Base-by-base conservation (phyloP, 2,888 invertebrate species). In the Drosophila mimetica region DNA sequence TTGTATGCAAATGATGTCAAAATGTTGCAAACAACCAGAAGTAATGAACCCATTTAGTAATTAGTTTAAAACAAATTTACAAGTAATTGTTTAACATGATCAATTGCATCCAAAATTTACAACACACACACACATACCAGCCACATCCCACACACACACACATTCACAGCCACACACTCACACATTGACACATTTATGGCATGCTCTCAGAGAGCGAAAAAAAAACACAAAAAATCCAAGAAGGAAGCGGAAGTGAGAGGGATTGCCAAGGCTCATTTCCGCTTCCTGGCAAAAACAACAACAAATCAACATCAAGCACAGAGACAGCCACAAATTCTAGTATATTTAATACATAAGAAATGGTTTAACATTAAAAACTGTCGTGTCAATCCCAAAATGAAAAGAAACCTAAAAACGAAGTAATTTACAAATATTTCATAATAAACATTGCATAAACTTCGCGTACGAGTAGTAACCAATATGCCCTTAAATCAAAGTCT, bases 1-100 rank as follows among this genome's bases (percentile, higher is more conserved):
- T 81, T 86, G 86, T 82, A 76, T 81, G 87, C 87, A 84, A 84
- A 82, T 80, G 88, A 87, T 87, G 83, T 83, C 88, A 83, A 83
- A 83, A 87, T 87, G 83, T 83, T 87, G 86, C 83, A 83, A 83
- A 87, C 86, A 83, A 79, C 52, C 80, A 77, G 76, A 79, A 54
- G 48, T 72, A 54, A 72, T 46, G 67, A 42, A 52, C 86, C 86
- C 86, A 79, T 82, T 87, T 84, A 84, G 83, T 82, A 83, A 84
- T 88, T 84, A 84, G 86, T 88, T 88, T 88, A 84, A 84, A 86
- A 79, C 77, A 84, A 84, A 86, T 83, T 83, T 83, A 83, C 86
- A 88, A 77, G 66, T 82, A 86, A 82, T 86, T 82, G 85, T 82
- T 86, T 86, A 76, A 76, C 75, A 72, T 66, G 70, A 80, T 86